A percentile compares a stretch with the other conserved stretches of the same genome.
Evolutionary conservation across 2,797 vertebrate species (phyloP).

Genomic region (Phrynocephalus vlangalii): DNA sequence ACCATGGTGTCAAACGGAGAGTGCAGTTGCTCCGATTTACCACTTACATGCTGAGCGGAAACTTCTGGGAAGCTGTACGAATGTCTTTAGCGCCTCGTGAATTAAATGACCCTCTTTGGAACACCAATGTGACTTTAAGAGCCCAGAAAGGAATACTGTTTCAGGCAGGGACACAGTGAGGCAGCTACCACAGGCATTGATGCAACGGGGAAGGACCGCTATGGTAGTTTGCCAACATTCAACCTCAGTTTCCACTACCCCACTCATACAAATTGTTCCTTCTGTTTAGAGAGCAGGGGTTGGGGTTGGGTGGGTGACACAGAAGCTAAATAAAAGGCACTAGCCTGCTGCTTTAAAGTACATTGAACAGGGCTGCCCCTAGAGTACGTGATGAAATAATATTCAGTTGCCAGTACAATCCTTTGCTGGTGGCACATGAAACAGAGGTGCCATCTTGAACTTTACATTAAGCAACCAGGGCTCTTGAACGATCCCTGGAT

Average conservation of each 20-base stretch:
- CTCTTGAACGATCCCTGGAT: neutral
- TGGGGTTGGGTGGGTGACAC: too few relatives aligned
- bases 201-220: neutral
- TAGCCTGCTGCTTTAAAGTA: neutral
- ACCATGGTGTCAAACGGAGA: neutral
- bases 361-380: neutral
- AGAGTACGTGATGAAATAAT: neutral
- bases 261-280: neutral
- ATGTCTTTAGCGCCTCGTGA: neutral
- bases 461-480: neutral
- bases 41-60: conserved; percentile 2
- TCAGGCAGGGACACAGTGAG: neutral
- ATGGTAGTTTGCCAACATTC: neutral
- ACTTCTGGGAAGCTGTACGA: neutral
- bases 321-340: too few relatives aligned
- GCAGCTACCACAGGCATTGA: neutral
- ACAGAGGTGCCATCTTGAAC: neutral
- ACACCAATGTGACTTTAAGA: neutral
- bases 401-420: neutral
- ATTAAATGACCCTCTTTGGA: neutral
- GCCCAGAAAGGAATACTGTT: neutral
- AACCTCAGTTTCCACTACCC: neutral
- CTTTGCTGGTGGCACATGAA: neutral
- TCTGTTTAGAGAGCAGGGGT: neutral
- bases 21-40: neutral